Conservation (phyloP, 2,888 invertebrate genomes). For the Melolontha melolontha region DNA sequence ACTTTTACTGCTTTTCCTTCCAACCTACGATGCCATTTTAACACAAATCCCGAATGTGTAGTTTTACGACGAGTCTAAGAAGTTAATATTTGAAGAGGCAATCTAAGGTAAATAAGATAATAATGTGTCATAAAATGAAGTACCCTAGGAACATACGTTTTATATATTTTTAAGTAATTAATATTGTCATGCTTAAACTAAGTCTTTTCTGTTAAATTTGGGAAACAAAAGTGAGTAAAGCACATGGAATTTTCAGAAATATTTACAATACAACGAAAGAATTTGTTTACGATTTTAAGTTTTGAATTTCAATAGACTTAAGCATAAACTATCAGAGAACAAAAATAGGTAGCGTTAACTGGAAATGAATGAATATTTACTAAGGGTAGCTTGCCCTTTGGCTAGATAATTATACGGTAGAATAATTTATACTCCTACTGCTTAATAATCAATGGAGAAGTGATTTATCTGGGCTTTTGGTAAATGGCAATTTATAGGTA, state of each 20-base stretch:
- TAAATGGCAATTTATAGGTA: background rate
- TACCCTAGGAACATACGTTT: background rate
- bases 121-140: background rate
- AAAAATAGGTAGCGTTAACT: slow-evolving; percentile 4
- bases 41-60: slow-evolving; percentile 25
- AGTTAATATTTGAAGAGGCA: slow-evolving; percentile 26
- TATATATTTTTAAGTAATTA: background rate
- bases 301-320: background rate
- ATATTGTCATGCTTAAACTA: background rate
- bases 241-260: too few species aligned
- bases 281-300: too few species aligned
- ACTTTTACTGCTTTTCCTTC: slow-evolving; percentile 19
- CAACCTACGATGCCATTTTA: slow-evolving; percentile 17
- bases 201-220: too few species aligned
- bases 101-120: slow-evolving; percentile 21
- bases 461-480: background rate
- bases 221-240: too few species aligned
- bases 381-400: slow-evolving; percentile 13
- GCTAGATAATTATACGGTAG: slow-evolving; percentile 10
- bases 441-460: slow-evolving; percentile 13
- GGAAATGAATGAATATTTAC: slow-evolving; percentile 10
- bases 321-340: background rate
- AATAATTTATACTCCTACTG: slow-evolving; percentile 4
- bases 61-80: slow-evolving; percentile 16
- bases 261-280: too few species aligned